phyloP scores from a whole-genome alignment of 1,140 invertebrate species.

The Papilio machaon region DNA sequence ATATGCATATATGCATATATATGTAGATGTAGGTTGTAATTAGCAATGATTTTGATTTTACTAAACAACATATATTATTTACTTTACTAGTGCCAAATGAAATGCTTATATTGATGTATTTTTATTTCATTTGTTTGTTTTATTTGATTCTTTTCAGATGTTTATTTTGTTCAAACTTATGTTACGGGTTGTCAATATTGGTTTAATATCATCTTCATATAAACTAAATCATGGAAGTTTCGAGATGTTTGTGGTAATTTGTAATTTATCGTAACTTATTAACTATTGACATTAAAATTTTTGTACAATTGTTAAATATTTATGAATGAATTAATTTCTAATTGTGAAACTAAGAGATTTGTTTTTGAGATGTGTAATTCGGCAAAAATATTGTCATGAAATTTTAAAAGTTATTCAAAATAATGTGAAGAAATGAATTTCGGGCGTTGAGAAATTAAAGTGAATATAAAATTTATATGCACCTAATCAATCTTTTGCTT shows the following conservation, averaged over 20 bases:
- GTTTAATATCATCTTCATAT: neutral
- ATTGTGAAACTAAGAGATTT: neutral
- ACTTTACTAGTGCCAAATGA: constrained; percentile 72
- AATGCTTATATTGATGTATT: neutral
- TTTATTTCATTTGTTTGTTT: neutral
- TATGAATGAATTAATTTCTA: constrained; percentile 12
- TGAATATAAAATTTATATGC: constrained; percentile 15
- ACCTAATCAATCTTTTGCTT: constrained; percentile 37
- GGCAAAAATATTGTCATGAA: neutral
- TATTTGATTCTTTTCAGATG: neutral
- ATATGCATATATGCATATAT: constrained; percentile 71
- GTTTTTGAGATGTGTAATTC: neutral
- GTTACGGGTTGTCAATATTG: neutral
- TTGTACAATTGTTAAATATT: constrained; percentile 27
- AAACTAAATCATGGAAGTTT: neutral
- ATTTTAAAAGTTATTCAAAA: constrained; percentile 5
- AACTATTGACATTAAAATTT: constrained; percentile 12
- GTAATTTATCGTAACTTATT: neutral
- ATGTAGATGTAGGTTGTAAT: constrained; percentile 73
- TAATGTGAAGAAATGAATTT: neutral
- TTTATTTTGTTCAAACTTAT: neutral
- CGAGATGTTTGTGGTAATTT: neutral
- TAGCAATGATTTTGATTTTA: constrained; percentile 61
- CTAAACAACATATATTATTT: constrained; percentile 48
- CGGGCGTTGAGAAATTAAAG: neutral